Conservation (phyloP, 1,140 invertebrate genomes). For the Vanessa tameamea region DNA sequence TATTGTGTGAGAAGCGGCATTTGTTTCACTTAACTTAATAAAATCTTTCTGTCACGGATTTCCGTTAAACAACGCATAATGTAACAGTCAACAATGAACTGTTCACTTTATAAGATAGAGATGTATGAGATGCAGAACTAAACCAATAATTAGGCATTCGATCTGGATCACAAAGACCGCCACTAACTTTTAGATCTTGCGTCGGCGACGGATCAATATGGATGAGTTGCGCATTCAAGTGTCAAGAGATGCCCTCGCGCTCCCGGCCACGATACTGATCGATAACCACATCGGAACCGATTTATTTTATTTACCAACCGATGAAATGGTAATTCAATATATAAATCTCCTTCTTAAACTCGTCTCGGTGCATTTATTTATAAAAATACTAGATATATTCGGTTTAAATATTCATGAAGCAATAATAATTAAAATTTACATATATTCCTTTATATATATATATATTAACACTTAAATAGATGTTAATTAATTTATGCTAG, state of each 20-base stretch:
- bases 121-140: slow-evolving; percentile 44
- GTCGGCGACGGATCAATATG: slow-evolving; percentile 60
- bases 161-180: slow-evolving; percentile 57
- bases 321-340: slow-evolving; percentile 29
- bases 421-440: slow-evolving; percentile 6
- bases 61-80: slow-evolving; percentile 12
- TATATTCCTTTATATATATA: neutral
- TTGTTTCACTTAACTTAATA: neutral
- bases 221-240: slow-evolving; percentile 61
- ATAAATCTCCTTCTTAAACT: slow-evolving; percentile 18
- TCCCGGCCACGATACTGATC: slow-evolving; percentile 24
- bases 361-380: neutral
- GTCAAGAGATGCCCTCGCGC: slow-evolving; percentile 36
- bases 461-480: slow-evolving; percentile 1
- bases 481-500: slow-evolving; percentile 10
- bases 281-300: slow-evolving; percentile 34
- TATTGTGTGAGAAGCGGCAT: too few species aligned
- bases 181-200: slow-evolving; percentile 36
- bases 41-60: neutral
- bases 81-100: slow-evolving; percentile 4
- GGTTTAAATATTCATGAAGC: slow-evolving; percentile 1
- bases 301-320: slow-evolving; percentile 36
- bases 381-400: neutral
- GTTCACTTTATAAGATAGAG: slow-evolving; percentile 1
- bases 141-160: slow-evolving; percentile 43